These are phyloP conservation scores for Rhyzopertha dominica DNA, from an alignment of 1,140 invertebrate genomes.

Conservation along the genomic window DNA sequence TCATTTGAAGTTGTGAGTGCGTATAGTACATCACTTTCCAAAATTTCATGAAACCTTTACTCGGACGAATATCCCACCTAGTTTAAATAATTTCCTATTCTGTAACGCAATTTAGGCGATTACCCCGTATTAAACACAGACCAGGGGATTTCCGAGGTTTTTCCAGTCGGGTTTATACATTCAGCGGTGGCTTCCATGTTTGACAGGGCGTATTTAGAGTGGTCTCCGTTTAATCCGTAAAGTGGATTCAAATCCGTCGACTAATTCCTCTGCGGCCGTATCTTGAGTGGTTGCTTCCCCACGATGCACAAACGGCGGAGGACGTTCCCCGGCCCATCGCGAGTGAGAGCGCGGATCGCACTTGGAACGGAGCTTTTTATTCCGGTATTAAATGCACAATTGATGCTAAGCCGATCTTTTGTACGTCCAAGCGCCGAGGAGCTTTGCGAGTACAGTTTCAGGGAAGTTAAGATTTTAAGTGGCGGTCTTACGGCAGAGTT, in stretches of 20 bases:
- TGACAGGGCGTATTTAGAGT: conserved; percentile 22
- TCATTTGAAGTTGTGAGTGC: too few species aligned
- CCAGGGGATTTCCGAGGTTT: too few species aligned
- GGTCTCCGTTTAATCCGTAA: conserved; percentile 26
- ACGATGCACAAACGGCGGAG: conserved; percentile 6
- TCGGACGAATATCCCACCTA: too few species aligned
- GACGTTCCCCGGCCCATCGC: too few species aligned
- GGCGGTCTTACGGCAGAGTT: too few species aligned
- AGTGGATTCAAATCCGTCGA: conserved; percentile 27
- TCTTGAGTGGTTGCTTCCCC: conserved; percentile 17
- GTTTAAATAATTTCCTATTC: too few species aligned
- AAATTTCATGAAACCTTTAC: too few species aligned
- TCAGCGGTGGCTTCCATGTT: conserved; percentile 18
- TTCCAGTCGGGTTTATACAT: too few species aligned
- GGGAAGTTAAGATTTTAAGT: too few species aligned
- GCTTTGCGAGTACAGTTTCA: conserved; percentile 8
- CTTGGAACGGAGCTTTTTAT: conserved; percentile 16
- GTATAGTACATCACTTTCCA: too few species aligned
- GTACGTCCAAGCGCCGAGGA: conserved; percentile 18
- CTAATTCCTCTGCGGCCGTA: conserved; percentile 21
- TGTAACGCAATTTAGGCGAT: too few species aligned
- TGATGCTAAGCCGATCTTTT: conserved; percentile 25
- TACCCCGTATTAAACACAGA: too few species aligned
- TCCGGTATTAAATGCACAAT: conserved; percentile 22
- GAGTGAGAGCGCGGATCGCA: conserved; percentile 8